Evolutionary conservation across 2,888 invertebrate genomes (phyloP), one percentile per base, ranked within the genome.

Genomic region (Panorpa germanica): DNA sequence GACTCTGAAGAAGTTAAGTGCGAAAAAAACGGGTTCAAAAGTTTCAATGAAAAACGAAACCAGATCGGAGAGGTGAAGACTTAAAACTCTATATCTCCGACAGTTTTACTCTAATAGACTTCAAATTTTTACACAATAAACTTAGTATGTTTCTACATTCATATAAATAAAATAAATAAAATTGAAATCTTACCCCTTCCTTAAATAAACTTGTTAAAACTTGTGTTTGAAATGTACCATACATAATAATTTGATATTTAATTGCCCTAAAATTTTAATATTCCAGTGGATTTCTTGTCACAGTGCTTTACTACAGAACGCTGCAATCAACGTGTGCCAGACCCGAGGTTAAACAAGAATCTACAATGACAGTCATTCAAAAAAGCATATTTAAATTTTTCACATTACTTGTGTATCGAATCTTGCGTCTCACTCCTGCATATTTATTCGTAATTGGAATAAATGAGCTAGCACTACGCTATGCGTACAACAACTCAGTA

Each of bases 401-500:
- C 6, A 40, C 59, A 25, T 55, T 67, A 53, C 40, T 72, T 13
- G 43, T 65, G 25, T 74, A 74, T 47, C 60, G 83, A 37, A 64
- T 75, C 43, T 59, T 67, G 35, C 66, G 85, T 36, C 51, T 86
- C 31, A 83, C 82, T 2, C 81, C 85, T 2, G 77, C 77, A 1
- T 86, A 86, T 47, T 61, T 80, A 22, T 71, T 82, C 43, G 74
- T 81, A 18, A 66, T 86, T 42, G 70, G 75, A 9, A 50, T 78
- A 25, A 74, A 74, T 38, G 75, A 80, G 45, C 55, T 83, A 19
- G 63, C 74, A 1, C 56, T 75, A n/a, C n/a, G 73, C 33, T 78
- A 76, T 58, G 62, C 71, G 4, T 68, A 76, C 42, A 70, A 70
- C 43, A 61, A 66, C 37, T 70, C 76, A 0, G 71, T 81, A 3